Evolutionary conservation across 1,140 invertebrate species (phyloP), one percentile per base, ranked within the genome.

Genomic region (Trichonephila inaurata): DNA sequence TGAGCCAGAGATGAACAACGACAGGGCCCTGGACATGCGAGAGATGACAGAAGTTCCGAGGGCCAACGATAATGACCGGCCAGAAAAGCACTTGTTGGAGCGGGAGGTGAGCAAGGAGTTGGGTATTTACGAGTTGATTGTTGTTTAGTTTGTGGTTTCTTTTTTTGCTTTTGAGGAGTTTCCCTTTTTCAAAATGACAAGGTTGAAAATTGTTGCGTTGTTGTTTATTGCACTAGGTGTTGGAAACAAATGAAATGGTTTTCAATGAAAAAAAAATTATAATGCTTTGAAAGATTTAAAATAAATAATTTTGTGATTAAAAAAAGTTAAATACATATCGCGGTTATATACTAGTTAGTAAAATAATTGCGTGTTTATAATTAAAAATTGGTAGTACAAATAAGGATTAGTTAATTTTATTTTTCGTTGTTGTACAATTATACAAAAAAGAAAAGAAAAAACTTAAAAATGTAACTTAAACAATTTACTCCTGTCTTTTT

Each of bases 41-140:
- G 92, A 93, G 86, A 93, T 93, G 92, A 24, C 86, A 19, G 92
- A 93, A 82, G n/a, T 88, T 7, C 92, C 92, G 6, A 61, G 91
- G 33, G 10, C 92, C 1, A 62, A 61, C 19, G 92, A 93, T 16
- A 28, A 44, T 28, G 92, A 93, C 33, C 92, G 62, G 19, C 66
- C 92, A 7, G 92, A 93, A 24, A 93, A 93, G 64, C 92, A 82
- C 72, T 66, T 93, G 85, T 51, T 93, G 72, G 92, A 93, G 24
- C 58, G 91, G 24, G 91, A 92, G 92, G 92, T 93, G n/a, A 93
- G 72, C 28, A 77, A 77, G 33, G 72, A 21, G 62, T 51, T 51
- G 51, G 77, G 28, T n/a, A 28, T 24, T 69, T 69, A 51, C 66
- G 21, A 14, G 60, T 33, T 72, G 62, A 81, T 91, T 81, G 69